Evolutionary conservation across 2,113 vertebrate species (phyloP).

Genomic region (Calypte anna): DNA sequence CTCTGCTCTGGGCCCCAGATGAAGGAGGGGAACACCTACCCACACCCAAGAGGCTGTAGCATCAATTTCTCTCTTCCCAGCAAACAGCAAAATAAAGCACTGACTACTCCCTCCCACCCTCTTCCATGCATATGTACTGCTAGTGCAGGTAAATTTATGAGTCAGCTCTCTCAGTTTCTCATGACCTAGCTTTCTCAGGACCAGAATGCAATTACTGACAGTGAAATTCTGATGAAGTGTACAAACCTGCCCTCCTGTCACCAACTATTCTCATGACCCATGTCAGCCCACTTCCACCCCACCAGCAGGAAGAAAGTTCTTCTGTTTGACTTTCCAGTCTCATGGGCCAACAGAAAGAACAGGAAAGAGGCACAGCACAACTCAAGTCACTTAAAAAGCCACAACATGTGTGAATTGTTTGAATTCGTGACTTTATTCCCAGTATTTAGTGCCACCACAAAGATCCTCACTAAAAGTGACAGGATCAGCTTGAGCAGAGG

Average conservation of each 20-base stretch:
- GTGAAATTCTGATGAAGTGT: neutral
- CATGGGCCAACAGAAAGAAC: neutral
- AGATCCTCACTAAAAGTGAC: neutral
- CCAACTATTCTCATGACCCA: neutral
- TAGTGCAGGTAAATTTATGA: neutral
- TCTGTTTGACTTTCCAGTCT: neutral
- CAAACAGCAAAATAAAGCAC: neutral
- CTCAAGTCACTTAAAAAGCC: neutral
- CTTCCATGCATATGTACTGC: neutral
- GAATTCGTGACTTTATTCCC: neutral
- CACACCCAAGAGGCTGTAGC: neutral
- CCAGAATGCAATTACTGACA: neutral
- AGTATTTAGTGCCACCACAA: neutral
- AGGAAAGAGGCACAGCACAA: neutral
- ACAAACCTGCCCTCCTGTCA: slow-evolving; percentile 5
- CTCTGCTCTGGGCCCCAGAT: neutral
- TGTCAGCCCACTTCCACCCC: neutral
- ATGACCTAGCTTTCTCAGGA: neutral
- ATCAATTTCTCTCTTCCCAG: neutral
- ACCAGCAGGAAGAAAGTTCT: neutral
- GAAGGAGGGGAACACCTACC: neutral
- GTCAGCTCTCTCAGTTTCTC: neutral
- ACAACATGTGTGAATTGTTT: neutral
- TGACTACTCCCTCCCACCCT: neutral
- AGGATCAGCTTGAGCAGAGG: neutral